These are phyloP conservation scores for Scolopax bukidnonensis DNA, from an alignment of 2,797 vertebrate species.

Conservation along the genomic window DNA sequence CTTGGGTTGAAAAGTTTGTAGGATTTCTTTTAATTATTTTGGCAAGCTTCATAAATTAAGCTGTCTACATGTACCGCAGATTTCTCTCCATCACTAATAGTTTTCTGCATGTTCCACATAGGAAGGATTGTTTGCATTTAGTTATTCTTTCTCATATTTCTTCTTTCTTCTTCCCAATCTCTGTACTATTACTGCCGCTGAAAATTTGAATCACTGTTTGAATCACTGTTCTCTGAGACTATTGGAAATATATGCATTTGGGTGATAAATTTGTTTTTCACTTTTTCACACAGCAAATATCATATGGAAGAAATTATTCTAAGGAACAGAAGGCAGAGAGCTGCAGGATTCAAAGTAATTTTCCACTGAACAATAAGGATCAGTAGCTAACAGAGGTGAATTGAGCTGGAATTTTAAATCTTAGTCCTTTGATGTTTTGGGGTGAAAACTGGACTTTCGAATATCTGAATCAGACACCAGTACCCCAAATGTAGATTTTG, in stretches of 20 bases:
- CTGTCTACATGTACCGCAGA: not conserved
- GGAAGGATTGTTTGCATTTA: slow-evolving; percentile 8
- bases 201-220: slow-evolving; percentile 3
- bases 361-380: not conserved
- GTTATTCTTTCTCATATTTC: slow-evolving; percentile 1
- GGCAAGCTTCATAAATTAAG: slow-evolving; percentile 56
- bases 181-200: not conserved
- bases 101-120: not conserved
- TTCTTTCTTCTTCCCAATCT: not conserved
- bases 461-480: not conserved
- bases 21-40: slow-evolving; percentile 44
- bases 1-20: not conserved
- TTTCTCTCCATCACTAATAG: slow-evolving; percentile 1
- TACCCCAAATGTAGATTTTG: not conserved
- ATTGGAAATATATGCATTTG: slow-evolving; percentile 4
- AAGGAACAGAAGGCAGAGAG: not conserved
- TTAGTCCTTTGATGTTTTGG: not conserved
- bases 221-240: slow-evolving; percentile 23
- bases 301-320: not conserved
- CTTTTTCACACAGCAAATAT: not conserved
- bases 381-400: not conserved
- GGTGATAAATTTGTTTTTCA: slow-evolving; percentile 40
- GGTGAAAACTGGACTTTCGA: not conserved
- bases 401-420: not conserved
- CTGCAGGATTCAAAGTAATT: not conserved